Base-by-base conservation (phyloP, 2,797 vertebrate species). In the Sebastolobus alascanus region DNA sequence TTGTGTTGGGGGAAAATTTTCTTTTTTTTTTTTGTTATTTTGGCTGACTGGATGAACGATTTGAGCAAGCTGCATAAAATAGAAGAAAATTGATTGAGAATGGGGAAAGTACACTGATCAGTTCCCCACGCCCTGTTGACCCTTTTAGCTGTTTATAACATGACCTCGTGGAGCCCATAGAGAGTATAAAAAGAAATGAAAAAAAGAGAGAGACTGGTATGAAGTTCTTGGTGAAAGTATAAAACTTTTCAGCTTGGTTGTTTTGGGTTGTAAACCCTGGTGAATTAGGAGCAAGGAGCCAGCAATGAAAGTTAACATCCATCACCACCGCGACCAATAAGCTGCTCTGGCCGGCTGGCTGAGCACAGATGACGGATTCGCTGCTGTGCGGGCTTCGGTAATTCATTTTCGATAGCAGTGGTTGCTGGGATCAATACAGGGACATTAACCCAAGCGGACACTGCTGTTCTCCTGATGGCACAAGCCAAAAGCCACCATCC, bases 381-480 rank as follows among this genome's bases (percentile, higher is more conserved):
- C 91, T 93, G 92, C 91, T 89, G 90, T 85, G 91, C 93, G 87
- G 87, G 92, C 90, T 92, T 92, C 89, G 92, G 94, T 95, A 94
- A 96, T 96, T 96, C 93, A 95, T 95, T 95, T 96, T 93, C 94
- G 92, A 95, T 95, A 95, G 93, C 92, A 85, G 90, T 93, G 94
- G 91, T 94, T 93, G 92, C 91, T 87, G 89, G 84, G 93, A 95
- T 95, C 95, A 84, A 95, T 96, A 94, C 73, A 70, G 88, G 93
- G 94, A 95, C 92, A 95, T 95, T 93, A 95, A 94, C 94, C 94
- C 95, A 87, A 90, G 89, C 89, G 91, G 92, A 94, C 92, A 93
- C 89, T 87, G 92, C 89, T 94, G 93, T 86, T 93, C 91, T 92
- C 91, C 84, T 83, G 92, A 89, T 94, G 93, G 87, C 94, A 93